Percentiles rank a stretch among this genome's conserved stretches.
Evolutionary conservation across 2,797 vertebrate genomes (phyloP).

Genomic region (Eurystomus glaucurus): DNA sequence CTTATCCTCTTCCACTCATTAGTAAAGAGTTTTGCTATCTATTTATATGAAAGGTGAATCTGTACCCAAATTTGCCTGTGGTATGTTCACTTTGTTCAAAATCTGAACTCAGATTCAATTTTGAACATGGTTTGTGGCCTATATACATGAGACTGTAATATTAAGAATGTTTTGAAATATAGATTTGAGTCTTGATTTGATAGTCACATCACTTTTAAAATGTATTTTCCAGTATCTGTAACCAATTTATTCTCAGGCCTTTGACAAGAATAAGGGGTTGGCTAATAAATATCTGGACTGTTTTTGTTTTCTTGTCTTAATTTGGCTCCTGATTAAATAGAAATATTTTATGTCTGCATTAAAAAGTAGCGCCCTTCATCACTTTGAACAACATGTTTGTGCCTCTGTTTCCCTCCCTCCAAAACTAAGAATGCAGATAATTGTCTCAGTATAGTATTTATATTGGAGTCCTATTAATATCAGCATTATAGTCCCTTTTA

Average conservation of each 20-base stretch:
- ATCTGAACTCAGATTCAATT: constrained; percentile 23
- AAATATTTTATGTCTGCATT: background rate
- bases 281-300: background rate
- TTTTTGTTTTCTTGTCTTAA: constrained; percentile 25
- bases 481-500: background rate
- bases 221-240: constrained; percentile 4
- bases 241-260: background rate
- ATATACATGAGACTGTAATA: background rate
- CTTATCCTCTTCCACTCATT: background rate
- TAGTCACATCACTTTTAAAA: background rate
- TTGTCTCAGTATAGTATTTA: constrained; percentile 11
- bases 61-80: background rate
- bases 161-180: constrained; percentile 10
- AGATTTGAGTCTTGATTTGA: constrained; percentile 1
- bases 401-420: background rate
- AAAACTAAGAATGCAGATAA: constrained; percentile 42
- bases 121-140: background rate
- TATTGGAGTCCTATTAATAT: constrained; percentile 3
- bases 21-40: background rate
- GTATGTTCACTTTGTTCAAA: background rate
- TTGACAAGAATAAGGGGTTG: background rate
- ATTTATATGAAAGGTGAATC: background rate
- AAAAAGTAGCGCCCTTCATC: background rate
- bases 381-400: background rate
- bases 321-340: constrained; percentile 16